Evolutionary conservation across 2,113 vertebrate genomes (phyloP), one percentile per base, ranked within the genome.

Genomic region (Hemiscyllium ocellatum): DNA sequence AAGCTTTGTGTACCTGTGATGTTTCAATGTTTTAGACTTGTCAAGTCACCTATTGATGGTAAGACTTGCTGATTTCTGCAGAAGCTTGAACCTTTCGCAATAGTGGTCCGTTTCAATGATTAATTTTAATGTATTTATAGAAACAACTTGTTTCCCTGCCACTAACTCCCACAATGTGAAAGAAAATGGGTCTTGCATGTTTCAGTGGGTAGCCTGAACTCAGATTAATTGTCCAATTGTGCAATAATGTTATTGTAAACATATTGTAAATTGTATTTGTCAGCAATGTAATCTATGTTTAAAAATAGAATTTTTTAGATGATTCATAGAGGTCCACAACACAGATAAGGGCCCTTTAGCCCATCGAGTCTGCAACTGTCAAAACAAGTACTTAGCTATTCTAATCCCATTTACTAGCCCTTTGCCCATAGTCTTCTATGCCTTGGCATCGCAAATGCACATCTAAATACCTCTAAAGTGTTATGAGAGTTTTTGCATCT

Each of bases 1-100:
- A 29, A 90, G 29, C 56, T 80, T 61, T 90, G 26, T 90, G 87
- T 90, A 90, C 87, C 29, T 90, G 87, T 90, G 87, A 90, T 65
- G 17, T 90, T 65, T 90, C 65, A 90, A 65, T 26, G 56, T 90
- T 65, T 89, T 29, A 90, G 87, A 61, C 87, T 90, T 90, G 87
- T 90, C 29, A 90, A 65, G 29, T 65, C 29, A n/a, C 87, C 10
- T 56, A 65, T 90, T 90, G 56, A n/a, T 90, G n/a, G 65, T 90
- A 37, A 37, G 29, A 65, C 13, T 90, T 90, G 87, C 87, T 90
- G 87, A 65, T 90, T 90, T 65, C 52, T n/a, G 56, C 52, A 65
- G n/a, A 90, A 90, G 26, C 86, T 65, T 33, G 17, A 65, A 33
- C 29, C 29, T 90, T 19, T 90, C n/a, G 24, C 50, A 89, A 56